Base-by-base conservation (phyloP, 92 coral and sea anemone genomes). In the Zoanthus gigantus region DNA sequence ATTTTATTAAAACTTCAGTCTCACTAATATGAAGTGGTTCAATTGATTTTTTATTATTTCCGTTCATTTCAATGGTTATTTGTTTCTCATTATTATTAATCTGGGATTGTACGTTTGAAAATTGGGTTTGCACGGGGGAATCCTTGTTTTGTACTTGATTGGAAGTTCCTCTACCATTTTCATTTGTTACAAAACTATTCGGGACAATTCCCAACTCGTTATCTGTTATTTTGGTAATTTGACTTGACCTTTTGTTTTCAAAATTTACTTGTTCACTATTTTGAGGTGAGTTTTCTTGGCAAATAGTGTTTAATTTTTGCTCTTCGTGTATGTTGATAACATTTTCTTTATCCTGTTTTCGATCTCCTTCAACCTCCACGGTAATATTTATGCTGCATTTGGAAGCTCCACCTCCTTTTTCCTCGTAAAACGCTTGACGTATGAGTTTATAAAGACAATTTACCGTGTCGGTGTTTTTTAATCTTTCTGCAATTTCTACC, bases 401-500 rank as follows among this genome's bases (percentile, higher is more conserved):
- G 69, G 84, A 16, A 15, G 79, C 82, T 12, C 67, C 71, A 9
- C 91, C 53, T 45, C 68, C 83, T 14, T 79, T 45, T 77, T 72
- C 32, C 0, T 60, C 90, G 37, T 66, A 69, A 71, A 63, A 53
- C 53, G 82, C 92, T 52, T 71, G 71, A 34, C 85, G 83, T 71
- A 83, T 86, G 48, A 79, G 87, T 63, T 83, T 90, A 52, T 83
- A 75, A 76, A 95, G 94, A 73, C 85, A 42, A 46, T 90, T 77
- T 54, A 89, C 96, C 57, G 87, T 69, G 3, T 89, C 91, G 23
- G 76, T 71, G 34, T 89, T 72, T 67, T 78, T 90, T 54, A 95
- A 85, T 81, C 90, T 76, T 48, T 87, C 79, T 4, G 98, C 94
- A 63, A 93, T 90, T 17, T 95, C 90, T 42, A 79, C 37, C 14